Evolutionary conservation across 2,888 invertebrate species (phyloP), one percentile per base, ranked within the genome.

Genomic region (Oscheius sp.): DNA sequence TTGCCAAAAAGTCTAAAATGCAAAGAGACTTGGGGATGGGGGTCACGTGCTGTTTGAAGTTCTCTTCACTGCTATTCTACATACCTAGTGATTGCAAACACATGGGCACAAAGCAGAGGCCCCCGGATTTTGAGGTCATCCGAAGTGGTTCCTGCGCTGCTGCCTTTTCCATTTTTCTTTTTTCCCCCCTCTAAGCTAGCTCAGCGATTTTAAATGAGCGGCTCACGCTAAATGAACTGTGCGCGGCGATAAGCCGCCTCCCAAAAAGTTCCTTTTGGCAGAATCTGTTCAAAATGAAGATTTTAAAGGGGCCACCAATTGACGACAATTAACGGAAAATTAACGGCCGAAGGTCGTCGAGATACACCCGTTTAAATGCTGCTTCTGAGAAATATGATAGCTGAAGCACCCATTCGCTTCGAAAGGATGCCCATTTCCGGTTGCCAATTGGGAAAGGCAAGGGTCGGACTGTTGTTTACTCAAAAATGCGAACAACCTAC

Each of bases 361-460:
- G 53, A 68, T 55, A 68, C 68, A 68, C 68, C 13, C 55, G 53
- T 68, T 55, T 68, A 55, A 53, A 51, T 68, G 68, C 68, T 55
- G 42, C 3, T 63, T 55, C 68, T 68, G 68, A 68, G 68, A 68
- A 68, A 68, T 68, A 68, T 68, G 68, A 68, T 68, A 68, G 68
- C 68, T 55, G 55, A 68, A 68, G 68, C 68, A 68, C 68, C 68
- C 68, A 68, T 68, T 68, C 68, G 68, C 68, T 68, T 68, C 68
- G 68, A 68, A 68, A 68, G 68, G 68, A 68, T 68, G 68, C 68
- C 68, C 68, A 68, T 68, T 68, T 68, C 68, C 68, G 68, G 68
- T 68, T 68, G 68, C 55, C 68, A 68, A 68, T 68, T 68, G 68
- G 68, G 68, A 68, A 33, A 48, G 33, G 68, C 55, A 42, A 68